Evolutionary conservation across 1,140 invertebrate species (phyloP), one percentile per base, ranked within the genome.

Genomic region (Acromyrmex heyeri): DNA sequence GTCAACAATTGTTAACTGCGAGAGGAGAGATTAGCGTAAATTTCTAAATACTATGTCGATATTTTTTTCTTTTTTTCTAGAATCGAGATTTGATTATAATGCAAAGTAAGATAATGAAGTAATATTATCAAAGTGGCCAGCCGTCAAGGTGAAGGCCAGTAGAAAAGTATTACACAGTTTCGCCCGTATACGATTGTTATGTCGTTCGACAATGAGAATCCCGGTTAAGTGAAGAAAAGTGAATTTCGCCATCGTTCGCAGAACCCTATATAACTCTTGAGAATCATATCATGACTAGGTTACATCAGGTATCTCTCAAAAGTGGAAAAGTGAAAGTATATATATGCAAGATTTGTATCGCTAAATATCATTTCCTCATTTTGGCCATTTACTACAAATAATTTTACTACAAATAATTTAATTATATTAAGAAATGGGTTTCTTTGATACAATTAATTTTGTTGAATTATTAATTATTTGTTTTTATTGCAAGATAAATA

Each of bases 71-170:
- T 57, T 81, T 30, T 16, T 16, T 57, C 16, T 27, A 24, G n/a
- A 59, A 81, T 57, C 14, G 14, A 27, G 1, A 30, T 50, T 16
- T 34, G 50, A 59, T 70, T 21, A 81, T 67, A 67, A 27, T 14
- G 44, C 4, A 30, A 34, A 44, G 8, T 44, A 44, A 65, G n/a
- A 79, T 61, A 81, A 70, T 57, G 10, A 10, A 59, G 53, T 44
- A 70, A 81, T 24, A 70, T 57, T 70, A 55, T 59, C 53, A n/a
- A 30, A 57, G 16, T 24, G 5, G 8, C 21, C 7, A 16, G 16
- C 21, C 70, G 85, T 89, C 78, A 90, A 90, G 89, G 89, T 90
- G 82, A 90, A 90, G 89, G 89, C 55, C 88, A 64, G 30, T 57
- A 75, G 34, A 86, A 90, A 89, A 90, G 65, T 79, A 77, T 75